Evolutionary conservation across 1,140 invertebrate species (phyloP), one percentile per base, ranked within the genome.

Genomic region (Drosophila trapezifrons): DNA sequence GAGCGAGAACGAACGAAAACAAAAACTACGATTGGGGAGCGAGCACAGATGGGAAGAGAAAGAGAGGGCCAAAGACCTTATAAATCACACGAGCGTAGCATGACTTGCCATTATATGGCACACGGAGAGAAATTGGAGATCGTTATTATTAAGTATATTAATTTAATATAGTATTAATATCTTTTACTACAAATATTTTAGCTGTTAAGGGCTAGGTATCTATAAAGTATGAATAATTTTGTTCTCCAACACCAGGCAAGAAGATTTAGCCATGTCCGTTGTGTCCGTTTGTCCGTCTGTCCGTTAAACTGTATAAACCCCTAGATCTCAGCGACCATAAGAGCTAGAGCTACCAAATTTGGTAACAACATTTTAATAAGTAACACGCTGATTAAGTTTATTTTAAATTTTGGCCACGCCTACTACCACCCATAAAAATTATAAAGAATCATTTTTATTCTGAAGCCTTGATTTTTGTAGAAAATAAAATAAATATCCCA

Each of bases 1-100:
- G 40, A 76, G 40, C 13, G 42, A 47, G 63, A 70, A 45, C 58
- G 54, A 74, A 54, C 45, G 17, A 47, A 81, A 81, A 49, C 35
- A 52, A 60, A 56, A 73, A 56, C 35, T 47, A 49, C 43, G 65
- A 83, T 57, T 64, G 69, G 42, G 49, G 58, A 64, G 63, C 20
- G 49, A 52, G 7, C 29, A 22, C 32, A 60, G 55, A 63, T 45
- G 49, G 46, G 35, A 22, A 57, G 25, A 43, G 25, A 45, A 29
- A 40, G 62, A 54, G 58, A 69, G 82, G 73, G 84, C 77, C 79
- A 89, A 89, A 89, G 84, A 89, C 84, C 84, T 89, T 89, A 89
- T 80, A 89, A 89, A 89, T 89, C 84, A 89, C 84, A 87, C 84
- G 84, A 83, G 84, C 79, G 84, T 83, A 69, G 84, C 84, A 89